These are phyloP conservation scores for Cydia fagiglandana DNA, from an alignment of 1,140 invertebrate genomes.

Conservation along the genomic window DNA sequence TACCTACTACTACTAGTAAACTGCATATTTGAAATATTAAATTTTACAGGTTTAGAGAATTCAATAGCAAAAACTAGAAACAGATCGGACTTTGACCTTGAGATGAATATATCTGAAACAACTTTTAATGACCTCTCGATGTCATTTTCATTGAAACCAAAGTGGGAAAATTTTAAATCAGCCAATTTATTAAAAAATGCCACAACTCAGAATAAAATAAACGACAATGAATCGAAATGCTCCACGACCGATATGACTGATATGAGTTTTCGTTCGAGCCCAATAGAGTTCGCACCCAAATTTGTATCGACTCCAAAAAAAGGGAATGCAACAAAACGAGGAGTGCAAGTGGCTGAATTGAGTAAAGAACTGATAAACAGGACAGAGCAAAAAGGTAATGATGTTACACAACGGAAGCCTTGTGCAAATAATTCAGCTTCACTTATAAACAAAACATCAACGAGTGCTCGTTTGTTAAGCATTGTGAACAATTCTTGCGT, in stretches of 20 bases:
- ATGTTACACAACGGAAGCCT: background rate
- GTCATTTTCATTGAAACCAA: background rate
- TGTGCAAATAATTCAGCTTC: background rate
- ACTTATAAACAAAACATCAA: background rate
- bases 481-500: background rate
- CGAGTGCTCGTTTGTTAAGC: background rate
- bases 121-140: background rate
- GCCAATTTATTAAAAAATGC: background rate
- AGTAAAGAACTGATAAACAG: background rate
- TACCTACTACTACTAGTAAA: too few species aligned
- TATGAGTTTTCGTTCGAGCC: background rate
- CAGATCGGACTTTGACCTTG: background rate
- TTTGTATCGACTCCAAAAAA: background rate
- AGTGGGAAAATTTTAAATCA: background rate
- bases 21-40: background rate
- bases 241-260: background rate
- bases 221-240: background rate
- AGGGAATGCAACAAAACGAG: background rate
- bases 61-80: background rate
- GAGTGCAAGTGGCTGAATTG: background rate
- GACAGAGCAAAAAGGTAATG: background rate
- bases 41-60: background rate
- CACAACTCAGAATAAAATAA: background rate
- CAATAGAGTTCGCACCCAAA: background rate
- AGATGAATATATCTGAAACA: background rate